Evolutionary conservation across 92 coral and sea anemone genomes (phyloP).

Genomic region (Epizoanthus ramosus): DNA sequence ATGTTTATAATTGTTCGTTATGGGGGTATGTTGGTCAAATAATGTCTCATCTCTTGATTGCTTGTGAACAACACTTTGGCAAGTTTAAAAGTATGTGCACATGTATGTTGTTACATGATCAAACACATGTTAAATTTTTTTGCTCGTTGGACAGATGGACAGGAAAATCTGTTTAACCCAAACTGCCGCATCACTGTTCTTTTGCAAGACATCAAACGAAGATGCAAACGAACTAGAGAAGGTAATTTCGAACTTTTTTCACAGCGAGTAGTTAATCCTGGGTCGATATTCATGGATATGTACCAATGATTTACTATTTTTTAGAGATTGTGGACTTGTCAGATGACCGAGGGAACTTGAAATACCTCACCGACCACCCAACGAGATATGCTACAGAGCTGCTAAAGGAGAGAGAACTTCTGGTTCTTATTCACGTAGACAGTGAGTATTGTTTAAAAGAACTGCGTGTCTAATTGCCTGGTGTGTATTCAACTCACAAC

Average conservation of each 20-base stretch:
- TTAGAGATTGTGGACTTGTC: constrained; percentile 84
- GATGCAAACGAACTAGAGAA: constrained; percentile 81
- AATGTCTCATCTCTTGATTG: neutral
- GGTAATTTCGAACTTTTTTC: constrained; percentile 50
- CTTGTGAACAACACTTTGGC: neutral
- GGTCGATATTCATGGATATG: neutral
- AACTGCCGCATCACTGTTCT: constrained; percentile 84
- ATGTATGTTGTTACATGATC: neutral
- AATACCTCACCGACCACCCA: constrained; percentile 83
- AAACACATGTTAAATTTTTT: neutral
- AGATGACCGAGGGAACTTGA: constrained; percentile 90
- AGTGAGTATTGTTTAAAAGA: constrained; percentile 65
- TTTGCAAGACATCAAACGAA: constrained; percentile 85
- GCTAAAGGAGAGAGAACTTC: constrained; percentile 81
- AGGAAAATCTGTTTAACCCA: constrained; percentile 90
- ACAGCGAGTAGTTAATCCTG: neutral
- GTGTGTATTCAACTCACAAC: constrained; percentile 4
- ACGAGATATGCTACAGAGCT: constrained; percentile 79
- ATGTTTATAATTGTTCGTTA: constrained; percentile 94
- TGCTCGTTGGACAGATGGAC: constrained; percentile 58
- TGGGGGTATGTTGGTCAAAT: constrained; percentile 77
- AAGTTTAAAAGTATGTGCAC: neutral
- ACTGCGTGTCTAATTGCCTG: constrained; percentile 7
- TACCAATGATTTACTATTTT: constrained; percentile 23
- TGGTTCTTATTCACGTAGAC: constrained; percentile 89